These are phyloP conservation scores for Brenthis ino DNA, from an alignment of 2,888 invertebrate species.

Conservation along the genomic window DNA sequence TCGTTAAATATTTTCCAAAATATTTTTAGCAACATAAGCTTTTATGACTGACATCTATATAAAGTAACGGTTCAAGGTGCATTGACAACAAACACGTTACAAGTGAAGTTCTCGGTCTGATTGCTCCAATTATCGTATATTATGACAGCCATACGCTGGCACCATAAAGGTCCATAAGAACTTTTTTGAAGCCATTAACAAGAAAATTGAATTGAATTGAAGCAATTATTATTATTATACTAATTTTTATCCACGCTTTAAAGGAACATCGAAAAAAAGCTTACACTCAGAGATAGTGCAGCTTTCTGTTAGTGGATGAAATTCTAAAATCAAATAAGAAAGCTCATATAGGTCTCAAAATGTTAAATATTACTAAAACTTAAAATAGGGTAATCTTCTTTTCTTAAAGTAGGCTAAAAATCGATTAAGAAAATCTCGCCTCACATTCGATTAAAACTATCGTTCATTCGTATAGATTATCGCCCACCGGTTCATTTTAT, in stretches of 20 bases:
- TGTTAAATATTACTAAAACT: no score
- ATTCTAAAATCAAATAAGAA: no score
- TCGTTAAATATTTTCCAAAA: constrained; percentile 3
- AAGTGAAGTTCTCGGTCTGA: constrained; percentile 3
- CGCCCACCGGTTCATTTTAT: constrained; percentile 1
- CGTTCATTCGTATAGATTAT: background rate
- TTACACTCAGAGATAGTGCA: no score
- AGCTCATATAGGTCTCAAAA: no score
- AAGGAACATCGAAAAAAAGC: no score
- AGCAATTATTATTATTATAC: no score
- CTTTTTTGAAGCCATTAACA: no score
- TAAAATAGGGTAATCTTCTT: no score
- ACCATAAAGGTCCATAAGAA: no score
- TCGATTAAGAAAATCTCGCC: constrained; percentile 1
- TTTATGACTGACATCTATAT: constrained; percentile 2
- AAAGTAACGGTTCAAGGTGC: constrained; percentile 8
- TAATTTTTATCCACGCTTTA: no score
- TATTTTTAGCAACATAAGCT: constrained; percentile 6
- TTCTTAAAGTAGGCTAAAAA: background rate
- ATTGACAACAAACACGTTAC: constrained; percentile 10
- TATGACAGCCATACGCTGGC: background rate
- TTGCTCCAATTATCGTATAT: constrained; percentile 9
- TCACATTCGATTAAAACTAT: background rate
- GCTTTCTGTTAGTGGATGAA: no score
- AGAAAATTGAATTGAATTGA: no score